phyloP scores from a whole-genome alignment of 2,113 vertebrate genomes.

The Podarcis raffonei region DNA sequence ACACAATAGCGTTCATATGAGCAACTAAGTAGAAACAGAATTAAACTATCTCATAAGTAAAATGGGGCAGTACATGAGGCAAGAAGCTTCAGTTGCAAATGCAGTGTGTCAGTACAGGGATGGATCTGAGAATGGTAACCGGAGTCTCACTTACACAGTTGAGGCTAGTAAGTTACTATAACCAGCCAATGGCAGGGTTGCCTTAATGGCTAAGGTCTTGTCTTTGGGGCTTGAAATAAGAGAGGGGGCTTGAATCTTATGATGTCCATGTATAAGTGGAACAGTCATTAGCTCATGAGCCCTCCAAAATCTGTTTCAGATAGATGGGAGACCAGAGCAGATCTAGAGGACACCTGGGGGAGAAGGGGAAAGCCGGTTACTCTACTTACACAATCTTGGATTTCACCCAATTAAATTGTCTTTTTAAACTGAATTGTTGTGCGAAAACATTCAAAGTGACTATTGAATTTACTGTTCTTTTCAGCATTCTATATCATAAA shows the following conservation, averaged over 20 bases:
- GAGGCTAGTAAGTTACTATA: background rate
- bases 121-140: background rate
- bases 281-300: too few relatives aligned
- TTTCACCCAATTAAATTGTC: background rate
- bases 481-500: slow-evolving; percentile 25
- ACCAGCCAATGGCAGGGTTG: too few relatives aligned
- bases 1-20: too few relatives aligned
- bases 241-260: background rate
- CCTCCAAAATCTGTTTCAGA: too few relatives aligned
- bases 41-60: too few relatives aligned
- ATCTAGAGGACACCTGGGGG: too few relatives aligned
- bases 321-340: too few relatives aligned
- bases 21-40: too few relatives aligned
- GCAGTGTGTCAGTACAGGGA: too few relatives aligned
- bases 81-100: background rate
- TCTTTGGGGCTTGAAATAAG: background rate
- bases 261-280: too few relatives aligned
- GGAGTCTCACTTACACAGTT: background rate
- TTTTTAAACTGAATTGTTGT: background rate
- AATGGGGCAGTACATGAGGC: background rate
- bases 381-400: too few relatives aligned
- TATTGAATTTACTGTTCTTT: slow-evolving; percentile 10
- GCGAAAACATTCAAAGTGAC: slow-evolving; percentile 30
- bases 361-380: background rate
- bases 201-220: background rate